phyloP scores from a whole-genome alignment of 2,113 vertebrate genomes.

The Neolamprologus caudopunctatus region DNA sequence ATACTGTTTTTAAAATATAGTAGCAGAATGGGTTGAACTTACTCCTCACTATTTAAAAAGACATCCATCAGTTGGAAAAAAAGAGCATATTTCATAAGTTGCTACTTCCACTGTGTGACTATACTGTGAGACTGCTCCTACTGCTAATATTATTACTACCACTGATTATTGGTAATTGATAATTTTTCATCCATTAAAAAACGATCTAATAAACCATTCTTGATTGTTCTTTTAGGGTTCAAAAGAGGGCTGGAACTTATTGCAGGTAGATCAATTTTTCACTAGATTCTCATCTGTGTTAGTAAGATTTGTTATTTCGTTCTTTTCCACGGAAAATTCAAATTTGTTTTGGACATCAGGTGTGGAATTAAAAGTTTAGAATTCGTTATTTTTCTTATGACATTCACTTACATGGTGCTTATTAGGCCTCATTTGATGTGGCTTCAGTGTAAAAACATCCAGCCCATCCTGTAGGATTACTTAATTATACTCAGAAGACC shows the following conservation, averaged over 20 bases:
- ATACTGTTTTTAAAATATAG: neutral
- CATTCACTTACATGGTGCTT: neutral
- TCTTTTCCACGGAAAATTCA: neutral
- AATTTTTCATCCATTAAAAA: neutral
- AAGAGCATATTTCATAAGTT: neutral
- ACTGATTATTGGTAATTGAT: neutral
- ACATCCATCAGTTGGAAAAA: rapidly evolving
- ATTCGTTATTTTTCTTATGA: neutral
- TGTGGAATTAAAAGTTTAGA: neutral
- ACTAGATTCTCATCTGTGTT: neutral
- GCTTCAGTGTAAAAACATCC: constrained; percentile 8
- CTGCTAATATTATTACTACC: neutral
- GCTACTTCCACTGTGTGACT: neutral
- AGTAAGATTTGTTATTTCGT: neutral
- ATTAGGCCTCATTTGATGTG: neutral
- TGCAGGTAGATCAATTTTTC: neutral
- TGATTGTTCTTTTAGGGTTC: neutral
- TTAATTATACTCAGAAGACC: constrained; percentile 11
- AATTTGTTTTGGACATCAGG: neutral
- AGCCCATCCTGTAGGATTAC: neutral
- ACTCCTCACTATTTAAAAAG: neutral
- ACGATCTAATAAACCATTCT: neutral
- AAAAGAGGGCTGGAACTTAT: neutral
- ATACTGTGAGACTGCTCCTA: neutral
- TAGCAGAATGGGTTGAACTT: neutral